phyloP scores from a whole-genome alignment of 2,113 vertebrate genomes.

The Haplochromis burtoni region DNA sequence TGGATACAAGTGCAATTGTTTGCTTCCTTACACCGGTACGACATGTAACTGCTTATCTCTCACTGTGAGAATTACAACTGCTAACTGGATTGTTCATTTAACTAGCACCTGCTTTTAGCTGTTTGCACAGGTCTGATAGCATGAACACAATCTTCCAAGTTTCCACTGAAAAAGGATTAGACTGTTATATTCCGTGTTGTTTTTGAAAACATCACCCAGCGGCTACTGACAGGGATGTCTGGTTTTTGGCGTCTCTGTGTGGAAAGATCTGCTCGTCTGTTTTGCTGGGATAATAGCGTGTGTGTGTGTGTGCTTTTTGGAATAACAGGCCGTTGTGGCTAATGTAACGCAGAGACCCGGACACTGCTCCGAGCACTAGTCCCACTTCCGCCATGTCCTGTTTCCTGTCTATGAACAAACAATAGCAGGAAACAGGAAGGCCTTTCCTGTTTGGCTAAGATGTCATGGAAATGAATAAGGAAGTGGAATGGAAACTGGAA shows the following conservation, averaged over 20 bases:
- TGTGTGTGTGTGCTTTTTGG: conserved; percentile 17
- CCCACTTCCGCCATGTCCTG: conserved; percentile 76
- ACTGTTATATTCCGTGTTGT: conserved; percentile 36
- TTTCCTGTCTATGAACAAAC: conserved; percentile 75
- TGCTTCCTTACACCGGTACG: conserved; percentile 89
- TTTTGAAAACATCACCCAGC: conserved; percentile 37
- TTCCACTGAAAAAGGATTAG: conserved; percentile 20
- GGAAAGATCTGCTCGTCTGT: conserved; percentile 42
- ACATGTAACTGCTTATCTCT: not conserved
- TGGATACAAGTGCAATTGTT: conserved; percentile 92
- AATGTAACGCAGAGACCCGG: conserved; percentile 56
- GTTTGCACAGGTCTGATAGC: not conserved
- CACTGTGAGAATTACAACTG: not conserved
- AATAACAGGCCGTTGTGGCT: conserved; percentile 40
- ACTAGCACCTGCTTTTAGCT: not conserved
- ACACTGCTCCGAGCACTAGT: conserved; percentile 45
- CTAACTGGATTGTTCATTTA: not conserved
- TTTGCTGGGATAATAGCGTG: conserved; percentile 38
- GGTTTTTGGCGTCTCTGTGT: conserved; percentile 27
- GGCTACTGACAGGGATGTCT: conserved; percentile 20
- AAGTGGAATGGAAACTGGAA: conserved; percentile 70
- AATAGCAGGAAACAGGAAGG: conserved; percentile 90
- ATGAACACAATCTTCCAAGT: not conserved
- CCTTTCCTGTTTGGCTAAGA: conserved; percentile 80
- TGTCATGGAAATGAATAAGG: conserved; percentile 79